These are phyloP conservation scores for Drosophila antonietae DNA, from an alignment of 2,888 invertebrate species.

Conservation along the genomic window DNA sequence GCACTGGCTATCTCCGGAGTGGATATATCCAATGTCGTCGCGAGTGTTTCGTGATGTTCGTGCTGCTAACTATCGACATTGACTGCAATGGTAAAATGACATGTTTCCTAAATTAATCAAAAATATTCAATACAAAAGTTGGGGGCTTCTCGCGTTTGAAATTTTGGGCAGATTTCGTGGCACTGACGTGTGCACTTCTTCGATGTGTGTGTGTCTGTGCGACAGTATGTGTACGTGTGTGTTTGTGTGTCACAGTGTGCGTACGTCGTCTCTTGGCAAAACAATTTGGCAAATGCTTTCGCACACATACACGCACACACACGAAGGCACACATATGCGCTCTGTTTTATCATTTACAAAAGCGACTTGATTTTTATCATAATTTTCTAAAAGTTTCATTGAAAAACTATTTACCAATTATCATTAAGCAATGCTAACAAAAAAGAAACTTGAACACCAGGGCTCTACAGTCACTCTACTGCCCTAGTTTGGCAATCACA, in stretches of 20 bases:
- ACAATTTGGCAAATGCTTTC: constrained; percentile 2
- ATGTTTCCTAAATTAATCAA: constrained; percentile 1
- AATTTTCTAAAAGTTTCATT: neutral
- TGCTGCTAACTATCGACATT: constrained; percentile 70
- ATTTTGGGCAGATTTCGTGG: constrained; percentile 57
- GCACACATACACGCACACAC: too few species aligned
- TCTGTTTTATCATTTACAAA: neutral
- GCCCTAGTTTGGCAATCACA: constrained; percentile 31
- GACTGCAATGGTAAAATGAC: constrained; percentile 56
- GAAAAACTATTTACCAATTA: constrained; percentile 56
- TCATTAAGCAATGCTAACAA: constrained; percentile 68
- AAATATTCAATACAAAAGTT: constrained; percentile 5
- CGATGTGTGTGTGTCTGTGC: constrained; percentile 40
- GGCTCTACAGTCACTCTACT: constrained; percentile 47
- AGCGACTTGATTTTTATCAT: constrained; percentile 4
- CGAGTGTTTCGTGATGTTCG: constrained; percentile 45
- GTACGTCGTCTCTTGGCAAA: constrained; percentile 10
- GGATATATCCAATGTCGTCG: constrained; percentile 66
- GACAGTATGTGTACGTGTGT: constrained; percentile 13
- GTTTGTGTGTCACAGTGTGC: constrained; percentile 12
- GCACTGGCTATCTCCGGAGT: constrained; percentile 61
- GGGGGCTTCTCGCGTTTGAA: constrained; percentile 3
- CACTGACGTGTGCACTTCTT: constrained; percentile 74
- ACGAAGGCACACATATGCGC: too few species aligned
- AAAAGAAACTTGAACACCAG: constrained; percentile 61